Evolutionary conservation across 2,113 vertebrate species (phyloP).

Genomic region (Halcyon senegalensis): DNA sequence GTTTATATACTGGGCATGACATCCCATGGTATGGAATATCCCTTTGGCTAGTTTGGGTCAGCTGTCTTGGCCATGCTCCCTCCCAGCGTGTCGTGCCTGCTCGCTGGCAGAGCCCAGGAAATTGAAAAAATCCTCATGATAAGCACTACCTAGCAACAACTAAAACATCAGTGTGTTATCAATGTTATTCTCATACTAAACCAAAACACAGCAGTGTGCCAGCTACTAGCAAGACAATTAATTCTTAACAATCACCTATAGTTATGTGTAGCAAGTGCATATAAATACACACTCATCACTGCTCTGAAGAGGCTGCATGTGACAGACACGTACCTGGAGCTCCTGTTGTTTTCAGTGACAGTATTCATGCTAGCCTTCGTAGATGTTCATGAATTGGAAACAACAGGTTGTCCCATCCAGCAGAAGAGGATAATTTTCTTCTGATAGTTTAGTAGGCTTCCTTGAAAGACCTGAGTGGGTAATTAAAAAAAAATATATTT

Average conservation of each 20-base stretch:
- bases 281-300: not conserved
- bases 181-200: not conserved
- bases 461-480: not conserved
- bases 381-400: not conserved
- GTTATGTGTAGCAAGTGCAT: not conserved
- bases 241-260: not conserved
- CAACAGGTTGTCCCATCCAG: not conserved
- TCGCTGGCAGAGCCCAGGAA: not conserved
- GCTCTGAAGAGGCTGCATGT: not conserved
- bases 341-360: not conserved
- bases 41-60: no score
- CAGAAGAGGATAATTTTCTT: not conserved
- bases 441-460: not conserved
- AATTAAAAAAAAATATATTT: not conserved
- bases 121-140: not conserved
- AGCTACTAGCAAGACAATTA: not conserved
- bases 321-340: accelerated
- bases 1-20: not conserved
- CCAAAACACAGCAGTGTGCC: not conserved
- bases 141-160: not conserved
- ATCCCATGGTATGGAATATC: no score
- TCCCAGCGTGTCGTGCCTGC: not conserved
- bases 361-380: not conserved
- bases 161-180: not conserved
- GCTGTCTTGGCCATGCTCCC: no score